Evolutionary conservation across 2,888 invertebrate species (phyloP).

Genomic region (Sylvicola fuscatus): DNA sequence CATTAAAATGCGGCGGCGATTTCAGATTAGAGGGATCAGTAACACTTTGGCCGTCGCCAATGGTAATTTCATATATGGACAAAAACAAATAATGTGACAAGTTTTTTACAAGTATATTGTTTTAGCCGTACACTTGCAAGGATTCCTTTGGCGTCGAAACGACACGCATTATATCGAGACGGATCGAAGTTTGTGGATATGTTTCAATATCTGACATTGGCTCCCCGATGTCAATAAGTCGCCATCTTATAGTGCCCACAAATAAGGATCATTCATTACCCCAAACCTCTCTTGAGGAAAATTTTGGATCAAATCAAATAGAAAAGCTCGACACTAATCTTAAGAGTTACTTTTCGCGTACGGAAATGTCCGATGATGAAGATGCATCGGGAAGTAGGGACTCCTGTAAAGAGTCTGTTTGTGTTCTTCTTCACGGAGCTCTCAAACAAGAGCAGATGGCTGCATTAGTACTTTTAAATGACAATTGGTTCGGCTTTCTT

Average conservation of each 20-base stretch:
- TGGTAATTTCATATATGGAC: slow-evolving; percentile 31
- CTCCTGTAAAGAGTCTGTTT: slow-evolving; percentile 53
- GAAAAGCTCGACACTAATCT: slow-evolving; percentile 23
- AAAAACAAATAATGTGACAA: slow-evolving; percentile 2
- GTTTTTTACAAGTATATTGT: slow-evolving; percentile 8
- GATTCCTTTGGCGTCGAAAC: slow-evolving; percentile 7
- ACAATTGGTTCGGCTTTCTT: slow-evolving; percentile 87
- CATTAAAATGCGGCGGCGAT: slow-evolving; percentile 43
- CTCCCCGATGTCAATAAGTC: slow-evolving; percentile 77
- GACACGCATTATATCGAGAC: slow-evolving; percentile 32
- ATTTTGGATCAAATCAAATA: slow-evolving; percentile 11
- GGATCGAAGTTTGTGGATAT: slow-evolving; percentile 73
- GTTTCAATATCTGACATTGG: slow-evolving; percentile 71
- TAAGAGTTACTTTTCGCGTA: slow-evolving; percentile 19
- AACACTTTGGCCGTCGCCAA: slow-evolving; percentile 52
- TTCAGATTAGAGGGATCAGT: slow-evolving; percentile 46
- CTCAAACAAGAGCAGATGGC: slow-evolving; percentile 82
- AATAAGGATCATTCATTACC: slow-evolving; percentile 25
- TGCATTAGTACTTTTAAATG: slow-evolving; percentile 62
- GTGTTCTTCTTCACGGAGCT: slow-evolving; percentile 83
- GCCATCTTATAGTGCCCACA: slow-evolving; percentile 73
- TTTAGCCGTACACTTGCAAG: slow-evolving; percentile 15
- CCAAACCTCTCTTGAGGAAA: background rate
- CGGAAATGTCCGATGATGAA: slow-evolving; percentile 16
- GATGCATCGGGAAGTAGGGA: slow-evolving; percentile 5